These are phyloP conservation scores for Excalfactoria chinensis DNA, from an alignment of 2,113 vertebrate genomes.

Conservation along the genomic window DNA sequence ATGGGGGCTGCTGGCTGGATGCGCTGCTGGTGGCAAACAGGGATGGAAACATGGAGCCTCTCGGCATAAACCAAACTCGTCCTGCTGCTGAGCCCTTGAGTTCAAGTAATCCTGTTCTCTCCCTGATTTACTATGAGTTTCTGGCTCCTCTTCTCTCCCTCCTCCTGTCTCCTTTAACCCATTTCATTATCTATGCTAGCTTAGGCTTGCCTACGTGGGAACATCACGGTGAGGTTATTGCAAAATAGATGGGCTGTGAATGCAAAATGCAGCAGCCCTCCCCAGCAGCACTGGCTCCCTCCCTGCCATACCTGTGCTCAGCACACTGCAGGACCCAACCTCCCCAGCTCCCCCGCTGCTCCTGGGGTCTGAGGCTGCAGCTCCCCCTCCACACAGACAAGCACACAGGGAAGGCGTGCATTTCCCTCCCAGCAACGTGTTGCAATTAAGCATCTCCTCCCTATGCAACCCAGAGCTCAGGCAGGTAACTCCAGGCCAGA, in stretches of 20 bases:
- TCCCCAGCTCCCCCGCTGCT: background rate
- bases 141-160: slow-evolving; percentile 64
- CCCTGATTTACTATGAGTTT: slow-evolving; percentile 61
- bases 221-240: slow-evolving; percentile 66
- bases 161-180: slow-evolving; percentile 71
- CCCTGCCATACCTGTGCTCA: background rate
- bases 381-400: background rate
- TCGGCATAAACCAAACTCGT: background rate
- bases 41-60: background rate
- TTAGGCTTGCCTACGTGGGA: slow-evolving; percentile 74
- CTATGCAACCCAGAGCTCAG: background rate
- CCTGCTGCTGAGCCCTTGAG: slow-evolving; percentile 48
- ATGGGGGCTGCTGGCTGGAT: background rate
- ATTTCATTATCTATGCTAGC: slow-evolving; percentile 75
- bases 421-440: background rate
- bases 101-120: slow-evolving; percentile 49
- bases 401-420: background rate
- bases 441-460: background rate
- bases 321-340: background rate
- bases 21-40: background rate
- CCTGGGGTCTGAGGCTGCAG: background rate
- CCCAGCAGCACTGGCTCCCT: slow-evolving; percentile 33
- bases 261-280: slow-evolving; percentile 53
- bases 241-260: slow-evolving; percentile 73
- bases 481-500: background rate